Base-by-base conservation (phyloP, 2,113 vertebrate genomes). In the Charadrius vociferus region DNA sequence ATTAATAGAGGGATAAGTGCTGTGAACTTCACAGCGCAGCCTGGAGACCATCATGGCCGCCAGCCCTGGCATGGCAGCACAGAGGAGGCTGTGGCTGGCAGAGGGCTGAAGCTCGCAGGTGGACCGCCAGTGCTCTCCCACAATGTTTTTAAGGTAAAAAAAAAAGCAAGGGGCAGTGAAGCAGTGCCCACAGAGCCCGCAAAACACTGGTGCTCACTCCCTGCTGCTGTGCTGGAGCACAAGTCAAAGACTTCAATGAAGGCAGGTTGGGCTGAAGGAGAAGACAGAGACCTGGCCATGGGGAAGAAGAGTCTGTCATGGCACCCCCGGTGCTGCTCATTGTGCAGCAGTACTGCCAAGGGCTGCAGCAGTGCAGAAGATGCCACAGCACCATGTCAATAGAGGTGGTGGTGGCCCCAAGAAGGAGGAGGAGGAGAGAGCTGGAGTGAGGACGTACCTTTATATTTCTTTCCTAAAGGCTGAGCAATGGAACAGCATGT, bases 21-120 rank as follows among this genome's bases (percentile, higher is more conserved):
- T 36, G 37, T 3, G 1, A 66, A 36, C 53, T 12, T 27, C 24
- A 13, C 0, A 1, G 58, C 1, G 1, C 1, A 0, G 52, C 45
- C 29, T 27, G 18, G 65, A 61, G 65, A 30, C 18, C 65, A 37
- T 49, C n/a, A 9, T 6, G n/a, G 52, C 12, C 0, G 0, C 22
- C 59, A 80, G 66, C n/a, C 45, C 59, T 37, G 20, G 41, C 2
- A 3, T n/a, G 26, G 58, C 4, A 1, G 52, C 18, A 6, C 1
- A 12, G 68, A 22, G 39, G 43, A 59, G 43, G 37, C 37, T 3
- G 5, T 45, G 18, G 3, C 45, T 34, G 26, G 14, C 1, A 1
- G 45, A n/a, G 50, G 29, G 34, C 22, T 0, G 1, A 59, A 12
- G 30, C 47, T 67, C 4, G 1, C 52, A 50, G 27, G 36, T 14